Evolutionary conservation across 2,888 invertebrate species (phyloP).

Genomic region (Agrochola litura): DNA sequence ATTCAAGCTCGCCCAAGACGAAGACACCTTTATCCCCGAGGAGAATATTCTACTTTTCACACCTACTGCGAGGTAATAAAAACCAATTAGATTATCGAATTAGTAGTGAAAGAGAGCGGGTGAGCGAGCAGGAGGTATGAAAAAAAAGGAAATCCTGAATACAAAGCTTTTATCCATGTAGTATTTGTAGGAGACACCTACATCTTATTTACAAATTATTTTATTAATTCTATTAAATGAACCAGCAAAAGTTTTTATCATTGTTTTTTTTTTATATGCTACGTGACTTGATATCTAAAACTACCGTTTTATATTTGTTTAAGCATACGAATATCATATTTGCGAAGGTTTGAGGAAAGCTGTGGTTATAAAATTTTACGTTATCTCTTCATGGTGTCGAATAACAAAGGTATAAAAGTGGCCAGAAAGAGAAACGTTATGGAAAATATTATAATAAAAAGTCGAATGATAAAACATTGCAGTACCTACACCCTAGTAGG

Average conservation of each 20-base stretch:
- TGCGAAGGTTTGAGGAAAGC: neutral
- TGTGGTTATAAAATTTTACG: constrained; percentile 31
- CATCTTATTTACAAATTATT: neutral
- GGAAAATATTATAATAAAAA: constrained; percentile 23
- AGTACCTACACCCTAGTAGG: neutral
- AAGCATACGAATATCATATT: constrained; percentile 8
- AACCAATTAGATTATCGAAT: neutral
- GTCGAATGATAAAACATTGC: neutral
- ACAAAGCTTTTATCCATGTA: neutral
- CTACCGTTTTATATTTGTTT: neutral
- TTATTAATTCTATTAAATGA: constrained; percentile 6
- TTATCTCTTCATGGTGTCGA: constrained; percentile 27
- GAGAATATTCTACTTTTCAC: no score
- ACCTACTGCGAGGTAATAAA: no score
- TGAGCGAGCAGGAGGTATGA: no score
- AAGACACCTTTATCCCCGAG: neutral
- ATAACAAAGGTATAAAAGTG: constrained; percentile 48
- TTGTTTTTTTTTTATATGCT: neutral
- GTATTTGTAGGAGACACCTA: neutral
- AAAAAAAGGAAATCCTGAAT: neutral
- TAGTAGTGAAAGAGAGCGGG: neutral
- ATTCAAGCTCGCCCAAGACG: neutral
- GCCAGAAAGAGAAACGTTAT: constrained; percentile 11
- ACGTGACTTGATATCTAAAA: constrained; percentile 14
- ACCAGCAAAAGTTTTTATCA: neutral